Evolutionary conservation across 2,113 vertebrate genomes (phyloP).

Genomic region (Austrofundulus limnaeus): DNA sequence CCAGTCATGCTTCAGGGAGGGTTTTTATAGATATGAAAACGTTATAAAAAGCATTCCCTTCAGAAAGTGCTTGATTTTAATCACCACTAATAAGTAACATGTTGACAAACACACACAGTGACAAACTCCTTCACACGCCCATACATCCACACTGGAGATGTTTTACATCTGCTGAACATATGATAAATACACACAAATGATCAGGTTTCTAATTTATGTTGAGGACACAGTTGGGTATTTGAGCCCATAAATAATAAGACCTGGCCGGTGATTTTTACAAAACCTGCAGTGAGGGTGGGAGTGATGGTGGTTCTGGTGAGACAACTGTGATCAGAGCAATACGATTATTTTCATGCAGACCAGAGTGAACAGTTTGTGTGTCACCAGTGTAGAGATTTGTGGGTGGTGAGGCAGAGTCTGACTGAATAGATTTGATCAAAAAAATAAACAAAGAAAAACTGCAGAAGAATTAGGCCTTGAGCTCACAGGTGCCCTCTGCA

Average conservation of each 20-base stretch:
- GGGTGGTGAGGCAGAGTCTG: too few relatives aligned
- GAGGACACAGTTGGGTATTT: not conserved
- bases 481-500: too few relatives aligned
- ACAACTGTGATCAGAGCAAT: too few relatives aligned
- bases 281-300: not conserved
- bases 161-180: constrained; percentile 50
- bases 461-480: too few relatives aligned
- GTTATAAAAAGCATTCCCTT: not conserved
- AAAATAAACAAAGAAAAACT: too few relatives aligned
- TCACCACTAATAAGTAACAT: constrained; percentile 24
- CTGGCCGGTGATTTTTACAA: too few relatives aligned
- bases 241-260: too few relatives aligned
- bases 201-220: constrained; percentile 28
- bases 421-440: too few relatives aligned
- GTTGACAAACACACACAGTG: not conserved
- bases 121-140: accelerated
- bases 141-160: not conserved
- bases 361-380: too few relatives aligned
- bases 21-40: not conserved
- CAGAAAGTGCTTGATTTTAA: not conserved
- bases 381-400: too few relatives aligned
- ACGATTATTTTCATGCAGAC: too few relatives aligned
- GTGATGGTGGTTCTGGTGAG: too few relatives aligned
- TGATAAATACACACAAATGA: constrained; percentile 20
- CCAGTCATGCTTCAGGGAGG: not conserved